Percentiles rank a stretch among this genome's conserved stretches.
Conservation (phyloP, 2,797 vertebrate genomes). For the Ptychobarbus kaznakovi region DNA sequence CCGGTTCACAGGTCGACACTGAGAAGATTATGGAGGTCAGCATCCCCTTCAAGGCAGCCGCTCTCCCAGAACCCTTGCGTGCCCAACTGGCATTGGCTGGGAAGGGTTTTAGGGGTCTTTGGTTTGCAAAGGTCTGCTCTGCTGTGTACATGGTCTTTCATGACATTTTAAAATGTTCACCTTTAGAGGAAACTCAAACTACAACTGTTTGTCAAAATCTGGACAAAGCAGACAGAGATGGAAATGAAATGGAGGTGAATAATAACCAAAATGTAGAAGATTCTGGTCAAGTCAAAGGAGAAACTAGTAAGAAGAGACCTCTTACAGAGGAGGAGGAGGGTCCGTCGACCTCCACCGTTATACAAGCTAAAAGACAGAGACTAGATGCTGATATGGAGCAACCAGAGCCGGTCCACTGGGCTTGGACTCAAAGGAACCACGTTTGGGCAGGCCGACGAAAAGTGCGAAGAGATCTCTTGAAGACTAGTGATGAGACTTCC, state of each 20-base stretch:
- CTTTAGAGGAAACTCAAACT: conserved; percentile 61
- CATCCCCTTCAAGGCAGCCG: conserved; percentile 73
- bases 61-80: conserved; percentile 69
- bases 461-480: conserved; percentile 81
- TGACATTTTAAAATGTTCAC: conserved; percentile 78
- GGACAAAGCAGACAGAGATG: neutral
- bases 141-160: conserved; percentile 74
- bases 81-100: conserved; percentile 66
- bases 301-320: conserved; percentile 70
- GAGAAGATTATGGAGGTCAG: conserved; percentile 65
- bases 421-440: conserved; percentile 75
- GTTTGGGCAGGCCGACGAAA: conserved; percentile 89
- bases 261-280: conserved; percentile 51
- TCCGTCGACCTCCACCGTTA: conserved; percentile 59
- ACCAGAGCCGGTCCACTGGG: conserved; percentile 70
- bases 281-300: conserved; percentile 26
- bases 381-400: conserved; percentile 45
- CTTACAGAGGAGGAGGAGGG: conserved; percentile 59
- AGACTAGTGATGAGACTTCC: conserved; percentile 61
- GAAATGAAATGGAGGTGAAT: conserved; percentile 60
- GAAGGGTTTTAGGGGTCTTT: conserved; percentile 69
- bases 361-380: conserved; percentile 65
- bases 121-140: conserved; percentile 76
- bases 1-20: conserved; percentile 33
- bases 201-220: neutral